Percentiles rank a stretch among this genome's conserved stretches.
Conservation (phyloP, 2,888 invertebrate genomes). For the Eurois occulta region DNA sequence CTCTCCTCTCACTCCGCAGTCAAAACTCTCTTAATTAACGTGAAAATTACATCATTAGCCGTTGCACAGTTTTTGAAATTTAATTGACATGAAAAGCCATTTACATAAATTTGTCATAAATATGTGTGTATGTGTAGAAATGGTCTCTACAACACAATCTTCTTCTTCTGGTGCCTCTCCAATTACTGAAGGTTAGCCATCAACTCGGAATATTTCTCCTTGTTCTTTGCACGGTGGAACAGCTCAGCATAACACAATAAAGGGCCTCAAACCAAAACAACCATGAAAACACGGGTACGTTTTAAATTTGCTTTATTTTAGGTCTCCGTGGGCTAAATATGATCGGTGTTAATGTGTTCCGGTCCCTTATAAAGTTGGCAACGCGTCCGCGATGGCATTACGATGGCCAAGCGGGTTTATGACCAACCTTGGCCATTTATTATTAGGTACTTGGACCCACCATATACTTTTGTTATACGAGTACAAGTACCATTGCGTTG, state of each 20-base stretch:
- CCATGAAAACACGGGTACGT: constrained; percentile 19
- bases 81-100: neutral
- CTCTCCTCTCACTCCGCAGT: too few relatives aligned
- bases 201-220: neutral
- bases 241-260: neutral
- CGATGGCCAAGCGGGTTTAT: constrained; percentile 47
- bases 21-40: neutral
- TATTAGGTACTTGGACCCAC: constrained; percentile 55
- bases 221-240: neutral
- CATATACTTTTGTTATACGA: constrained; percentile 48
- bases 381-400: constrained; percentile 49
- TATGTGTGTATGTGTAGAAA: neutral
- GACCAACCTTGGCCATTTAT: constrained; percentile 64
- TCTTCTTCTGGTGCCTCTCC: neutral
- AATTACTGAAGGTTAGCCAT: neutral
- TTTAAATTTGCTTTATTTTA: constrained; percentile 51
- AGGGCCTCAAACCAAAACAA: constrained; percentile 35
- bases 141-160: neutral
- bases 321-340: constrained; percentile 51
- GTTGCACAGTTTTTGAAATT: too few relatives aligned
- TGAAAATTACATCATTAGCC: neutral
- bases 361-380: constrained; percentile 61
- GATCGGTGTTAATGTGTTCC: constrained; percentile 60
- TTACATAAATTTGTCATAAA: too few relatives aligned
- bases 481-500: constrained; percentile 26